phyloP scores from a whole-genome alignment of 2,113 vertebrate species.

The Urocitellus parryii region DNA sequence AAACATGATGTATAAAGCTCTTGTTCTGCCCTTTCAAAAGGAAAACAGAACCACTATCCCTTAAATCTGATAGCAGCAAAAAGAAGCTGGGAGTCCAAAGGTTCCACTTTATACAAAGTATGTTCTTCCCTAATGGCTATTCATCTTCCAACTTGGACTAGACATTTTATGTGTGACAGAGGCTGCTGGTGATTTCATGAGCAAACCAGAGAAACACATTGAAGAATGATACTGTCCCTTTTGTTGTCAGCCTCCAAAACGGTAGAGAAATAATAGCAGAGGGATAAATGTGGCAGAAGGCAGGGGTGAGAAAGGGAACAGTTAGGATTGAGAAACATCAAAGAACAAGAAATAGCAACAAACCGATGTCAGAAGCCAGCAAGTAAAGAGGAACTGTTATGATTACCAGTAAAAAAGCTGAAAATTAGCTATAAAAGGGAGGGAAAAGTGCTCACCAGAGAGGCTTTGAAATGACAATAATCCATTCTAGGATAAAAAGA shows the following conservation, averaged over 20 bases:
- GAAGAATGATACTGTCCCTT: neutral
- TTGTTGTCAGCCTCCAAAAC: constrained; percentile 31
- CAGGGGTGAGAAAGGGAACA: neutral
- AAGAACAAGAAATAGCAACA: constrained; percentile 64
- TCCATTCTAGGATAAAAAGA: neutral
- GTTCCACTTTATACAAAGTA: constrained; percentile 22
- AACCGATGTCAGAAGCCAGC: neutral
- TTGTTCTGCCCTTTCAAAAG: constrained; percentile 25
- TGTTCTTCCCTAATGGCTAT: constrained; percentile 13
- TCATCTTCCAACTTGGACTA: constrained; percentile 47
- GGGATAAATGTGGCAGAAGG: constrained; percentile 37
- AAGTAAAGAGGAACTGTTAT: constrained; percentile 15
- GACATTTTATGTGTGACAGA: constrained; percentile 47
- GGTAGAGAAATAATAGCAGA: constrained; percentile 44
- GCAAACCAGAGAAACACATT: constrained; percentile 36
- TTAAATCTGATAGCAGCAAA: neutral
- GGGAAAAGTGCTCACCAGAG: neutral
- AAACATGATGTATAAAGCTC: neutral
- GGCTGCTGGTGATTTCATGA: constrained; percentile 21
- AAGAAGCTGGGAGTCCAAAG: constrained; percentile 25
- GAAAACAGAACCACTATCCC: neutral
- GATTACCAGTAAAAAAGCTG: constrained; percentile 30
- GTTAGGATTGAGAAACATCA: constrained; percentile 57
- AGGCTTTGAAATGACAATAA: neutral
- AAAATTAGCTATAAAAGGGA: neutral